Base-by-base conservation (phyloP, 2,888 invertebrate species). In the Drosophila affinis region DNA sequence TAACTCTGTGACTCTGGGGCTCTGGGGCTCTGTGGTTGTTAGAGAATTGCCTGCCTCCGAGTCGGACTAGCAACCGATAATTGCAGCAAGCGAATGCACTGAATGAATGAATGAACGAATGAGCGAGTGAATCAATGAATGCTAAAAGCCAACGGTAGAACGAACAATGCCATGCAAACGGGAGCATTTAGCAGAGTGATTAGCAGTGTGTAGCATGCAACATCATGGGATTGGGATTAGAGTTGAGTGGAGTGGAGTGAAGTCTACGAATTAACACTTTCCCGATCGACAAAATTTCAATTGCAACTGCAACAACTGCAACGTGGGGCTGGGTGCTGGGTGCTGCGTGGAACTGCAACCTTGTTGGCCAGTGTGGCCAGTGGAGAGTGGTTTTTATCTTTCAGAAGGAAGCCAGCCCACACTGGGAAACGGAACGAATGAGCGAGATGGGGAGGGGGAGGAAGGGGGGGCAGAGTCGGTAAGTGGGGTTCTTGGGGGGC, bases 171-270 rank as follows among this genome's bases (percentile, higher is more conserved):
- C 71, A 74, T 61, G 62, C 75, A 77, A 87, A 81, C 81, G 84
- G 76, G 54, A 27, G 67, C 85, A 79, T 85, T 87, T 87, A 87
- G 82, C 74, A 77, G 73, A 82, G 70, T 85, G 86, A 84, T 84
- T 84, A 87, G 87, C 88, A 87, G 80, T 77, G 78, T 73, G 72
- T 24, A 24, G 79, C 71, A 34, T 34, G 34, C 82, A 78, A 76
- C 73, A 67, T 79, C 34, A 34, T 34, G 39, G 39, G 61, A 63
- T 45, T 34, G 18, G 18, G 44, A 58, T 39, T 44, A 59, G 2
- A 3, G 2, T 21, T 3, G 46, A 47, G 67, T 39, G 63, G 56
- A 65, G 32, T 3, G 44, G 45, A 68, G 29, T 44, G 32, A 1
- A 10, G 34, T 58, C 32, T 61, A 60, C 52, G 75, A 72, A 83